Evolutionary conservation across 2,113 vertebrate species (phyloP).

Genomic region (Electrona antarctica): DNA sequence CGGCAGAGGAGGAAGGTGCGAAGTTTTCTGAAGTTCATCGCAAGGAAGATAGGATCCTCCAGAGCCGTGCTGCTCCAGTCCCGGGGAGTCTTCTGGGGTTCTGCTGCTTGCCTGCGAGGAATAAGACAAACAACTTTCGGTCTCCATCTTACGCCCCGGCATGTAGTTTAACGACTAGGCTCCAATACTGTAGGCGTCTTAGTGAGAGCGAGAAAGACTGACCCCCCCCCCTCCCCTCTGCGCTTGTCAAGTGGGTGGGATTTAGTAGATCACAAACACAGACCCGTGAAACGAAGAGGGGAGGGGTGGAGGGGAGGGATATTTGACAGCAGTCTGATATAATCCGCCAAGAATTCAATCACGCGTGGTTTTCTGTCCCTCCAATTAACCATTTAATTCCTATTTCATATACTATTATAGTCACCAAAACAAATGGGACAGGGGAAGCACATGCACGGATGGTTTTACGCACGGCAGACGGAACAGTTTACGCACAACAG

Average conservation of each 20-base stretch:
- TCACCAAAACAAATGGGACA: slow-evolving; percentile 60
- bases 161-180: slow-evolving; percentile 60
- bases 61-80: slow-evolving; percentile 69
- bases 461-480: slow-evolving; percentile 11
- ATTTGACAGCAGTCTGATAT: slow-evolving; percentile 68
- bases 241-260: slow-evolving; percentile 81
- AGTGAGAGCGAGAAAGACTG: slow-evolving; percentile 45
- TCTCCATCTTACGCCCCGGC: slow-evolving; percentile 80
- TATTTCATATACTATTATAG: slow-evolving; percentile 57
- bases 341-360: slow-evolving; percentile 79
- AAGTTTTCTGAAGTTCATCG: slow-evolving; percentile 72
- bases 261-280: slow-evolving; percentile 81
- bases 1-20: slow-evolving; percentile 67
- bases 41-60: slow-evolving; percentile 71
- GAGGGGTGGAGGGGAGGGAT: slow-evolving; percentile 27
- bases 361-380: slow-evolving; percentile 67
- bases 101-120: slow-evolving; percentile 73
- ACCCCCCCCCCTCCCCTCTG: slow-evolving; percentile 61
- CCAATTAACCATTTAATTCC: slow-evolving; percentile 78
- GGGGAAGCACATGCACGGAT: background rate
- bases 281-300: slow-evolving; percentile 73
- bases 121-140: slow-evolving; percentile 82
- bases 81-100: slow-evolving; percentile 70
- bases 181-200: slow-evolving; percentile 59
- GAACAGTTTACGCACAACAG: background rate